phyloP scores from a whole-genome alignment of 2,113 vertebrate species.

The Himantopus leucocephalus region DNA sequence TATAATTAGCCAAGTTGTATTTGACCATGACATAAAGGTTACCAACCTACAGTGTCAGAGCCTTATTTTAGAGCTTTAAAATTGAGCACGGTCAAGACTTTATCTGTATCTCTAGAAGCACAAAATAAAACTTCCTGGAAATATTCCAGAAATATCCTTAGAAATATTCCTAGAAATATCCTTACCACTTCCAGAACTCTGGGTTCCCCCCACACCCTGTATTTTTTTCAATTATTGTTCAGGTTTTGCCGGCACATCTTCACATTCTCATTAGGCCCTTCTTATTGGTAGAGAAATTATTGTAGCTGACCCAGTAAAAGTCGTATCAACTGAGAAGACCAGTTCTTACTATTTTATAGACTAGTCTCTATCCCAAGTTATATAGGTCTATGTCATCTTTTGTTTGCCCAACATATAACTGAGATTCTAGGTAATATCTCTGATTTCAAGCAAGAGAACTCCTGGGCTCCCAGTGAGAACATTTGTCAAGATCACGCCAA shows the following conservation, averaged over 20 bases:
- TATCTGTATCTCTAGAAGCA: neutral
- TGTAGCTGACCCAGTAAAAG: neutral
- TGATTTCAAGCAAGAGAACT: neutral
- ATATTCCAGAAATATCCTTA: neutral
- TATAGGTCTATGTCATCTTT: rapidly evolving
- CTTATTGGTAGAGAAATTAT: neutral
- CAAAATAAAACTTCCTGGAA: neutral
- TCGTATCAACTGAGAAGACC: neutral
- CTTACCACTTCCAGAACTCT: neutral
- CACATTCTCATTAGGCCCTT: neutral
- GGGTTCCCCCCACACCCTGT: rapidly evolving
- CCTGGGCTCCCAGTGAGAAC: neutral
- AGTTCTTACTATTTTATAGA: neutral
- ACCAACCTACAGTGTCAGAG: neutral
- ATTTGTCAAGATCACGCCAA: neutral
- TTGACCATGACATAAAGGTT: neutral
- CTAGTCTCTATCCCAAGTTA: neutral
- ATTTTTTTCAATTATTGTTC: neutral
- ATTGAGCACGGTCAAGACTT: neutral
- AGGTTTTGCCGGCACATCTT: neutral
- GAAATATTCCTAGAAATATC: neutral
- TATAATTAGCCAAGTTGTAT: neutral
- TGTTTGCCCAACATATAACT: neutral
- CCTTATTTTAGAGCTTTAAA: neutral
- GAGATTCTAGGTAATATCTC: neutral